Evolutionary conservation across 2,797 vertebrate species (phyloP).

Genomic region (Dendrocincla fuliginosa): DNA sequence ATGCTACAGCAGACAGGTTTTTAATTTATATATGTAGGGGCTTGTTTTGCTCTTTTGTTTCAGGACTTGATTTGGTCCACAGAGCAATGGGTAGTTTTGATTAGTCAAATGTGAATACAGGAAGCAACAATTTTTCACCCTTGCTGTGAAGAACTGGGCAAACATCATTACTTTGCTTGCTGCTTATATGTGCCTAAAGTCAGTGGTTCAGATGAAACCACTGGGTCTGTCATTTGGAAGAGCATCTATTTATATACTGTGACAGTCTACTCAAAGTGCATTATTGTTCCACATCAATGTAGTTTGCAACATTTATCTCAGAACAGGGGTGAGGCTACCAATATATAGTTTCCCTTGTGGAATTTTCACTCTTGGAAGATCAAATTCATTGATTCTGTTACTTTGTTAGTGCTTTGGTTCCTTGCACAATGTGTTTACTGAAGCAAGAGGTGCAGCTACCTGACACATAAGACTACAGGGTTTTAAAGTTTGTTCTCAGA

Average conservation of each 20-base stretch:
- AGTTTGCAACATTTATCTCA: rapidly evolving
- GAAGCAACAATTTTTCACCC: background rate
- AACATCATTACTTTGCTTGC: background rate
- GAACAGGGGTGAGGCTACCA: background rate
- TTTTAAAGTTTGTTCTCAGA: background rate
- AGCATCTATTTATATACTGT: background rate
- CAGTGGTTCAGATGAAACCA: background rate
- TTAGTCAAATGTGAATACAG: background rate
- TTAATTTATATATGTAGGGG: background rate
- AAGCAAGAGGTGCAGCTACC: background rate
- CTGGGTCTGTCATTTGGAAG: background rate
- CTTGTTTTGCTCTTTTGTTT: background rate
- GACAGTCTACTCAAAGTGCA: background rate
- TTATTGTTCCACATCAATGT: background rate
- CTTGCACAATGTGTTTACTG: background rate
- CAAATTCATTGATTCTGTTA: background rate
- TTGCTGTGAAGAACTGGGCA: background rate
- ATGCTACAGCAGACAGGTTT: background rate
- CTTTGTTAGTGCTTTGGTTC: background rate
- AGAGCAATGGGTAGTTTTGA: background rate
- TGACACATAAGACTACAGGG: background rate
- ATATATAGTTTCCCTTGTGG: background rate
- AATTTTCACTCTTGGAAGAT: background rate
- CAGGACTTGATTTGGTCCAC: background rate
- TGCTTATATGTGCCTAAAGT: background rate